Evolutionary conservation across 2,888 invertebrate genomes (phyloP).

Genomic region (Byasa hedistus): DNA sequence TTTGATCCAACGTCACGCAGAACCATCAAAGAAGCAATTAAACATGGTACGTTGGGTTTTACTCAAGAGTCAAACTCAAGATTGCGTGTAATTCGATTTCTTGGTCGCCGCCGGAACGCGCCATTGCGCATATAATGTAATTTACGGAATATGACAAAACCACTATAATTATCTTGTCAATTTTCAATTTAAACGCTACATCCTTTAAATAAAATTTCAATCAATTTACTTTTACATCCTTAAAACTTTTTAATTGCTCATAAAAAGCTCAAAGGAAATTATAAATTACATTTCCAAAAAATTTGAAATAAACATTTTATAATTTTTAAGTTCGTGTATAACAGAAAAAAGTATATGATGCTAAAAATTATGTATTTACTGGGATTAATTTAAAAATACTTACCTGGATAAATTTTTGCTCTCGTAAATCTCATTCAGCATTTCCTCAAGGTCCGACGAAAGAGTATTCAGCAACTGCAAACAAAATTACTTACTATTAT

Average conservation of each 20-base stretch:
- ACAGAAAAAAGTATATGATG: no score
- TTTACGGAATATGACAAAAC: constrained; percentile 26
- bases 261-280: neutral
- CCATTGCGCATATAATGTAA: constrained; percentile 50
- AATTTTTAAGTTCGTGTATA: no score
- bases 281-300: no score
- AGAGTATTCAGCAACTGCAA: constrained; percentile 89
- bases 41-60: constrained; percentile 43
- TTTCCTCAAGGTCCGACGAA: constrained; percentile 91
- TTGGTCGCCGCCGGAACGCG: constrained; percentile 39
- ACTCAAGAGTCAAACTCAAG: constrained; percentile 43
- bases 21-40: constrained; percentile 46
- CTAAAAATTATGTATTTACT: no score
- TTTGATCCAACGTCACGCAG: neutral
- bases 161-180: constrained; percentile 1
- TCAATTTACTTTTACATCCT: no score
- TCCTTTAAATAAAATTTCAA: neutral
- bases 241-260: no score
- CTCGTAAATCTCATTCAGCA: constrained; percentile 90
- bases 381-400: neutral
- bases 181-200: neutral
- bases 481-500: constrained; percentile 34
- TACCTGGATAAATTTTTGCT: constrained; percentile 62
- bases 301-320: no score
- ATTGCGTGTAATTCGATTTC: constrained; percentile 60